phyloP scores from a whole-genome alignment of 2,797 vertebrate species.

The Clarias platycephalus region DNA sequence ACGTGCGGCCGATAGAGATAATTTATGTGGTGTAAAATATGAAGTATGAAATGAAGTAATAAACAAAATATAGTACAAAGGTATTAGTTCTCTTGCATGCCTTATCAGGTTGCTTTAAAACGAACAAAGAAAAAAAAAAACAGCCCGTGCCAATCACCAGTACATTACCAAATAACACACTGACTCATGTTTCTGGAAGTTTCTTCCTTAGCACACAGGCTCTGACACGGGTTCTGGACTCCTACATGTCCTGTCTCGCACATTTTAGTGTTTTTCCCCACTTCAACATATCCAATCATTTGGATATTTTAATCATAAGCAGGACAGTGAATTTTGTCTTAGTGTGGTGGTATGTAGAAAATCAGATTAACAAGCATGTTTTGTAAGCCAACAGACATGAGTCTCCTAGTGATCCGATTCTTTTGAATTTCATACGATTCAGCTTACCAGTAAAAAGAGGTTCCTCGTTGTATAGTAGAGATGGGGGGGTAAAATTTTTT shows the following conservation, averaged over 20 bases:
- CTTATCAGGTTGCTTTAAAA: neutral
- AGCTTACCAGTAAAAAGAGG: neutral
- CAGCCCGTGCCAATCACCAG: neutral
- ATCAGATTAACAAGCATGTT: neutral
- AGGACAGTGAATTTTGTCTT: too few relatives aligned
- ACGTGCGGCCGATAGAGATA: neutral
- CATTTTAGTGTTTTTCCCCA: neutral
- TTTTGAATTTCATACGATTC: neutral
- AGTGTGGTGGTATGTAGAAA: neutral
- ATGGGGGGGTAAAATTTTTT: too few relatives aligned
- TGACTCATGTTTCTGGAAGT: neutral
- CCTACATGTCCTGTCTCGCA: neutral
- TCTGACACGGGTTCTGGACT: neutral
- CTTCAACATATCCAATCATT: too few relatives aligned
- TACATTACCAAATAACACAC: neutral
- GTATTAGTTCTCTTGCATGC: neutral
- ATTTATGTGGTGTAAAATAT: neutral
- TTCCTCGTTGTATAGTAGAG: too few relatives aligned
- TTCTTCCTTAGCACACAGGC: neutral
- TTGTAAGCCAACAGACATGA: neutral
- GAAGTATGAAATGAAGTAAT: neutral
- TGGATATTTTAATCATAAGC: neutral
- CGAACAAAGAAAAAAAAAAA: neutral
- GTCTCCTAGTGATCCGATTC: neutral
- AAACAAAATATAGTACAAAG: neutral